These are phyloP conservation scores for Hybognathus amarus DNA, from an alignment of 2,797 vertebrate genomes.

Conservation along the genomic window DNA sequence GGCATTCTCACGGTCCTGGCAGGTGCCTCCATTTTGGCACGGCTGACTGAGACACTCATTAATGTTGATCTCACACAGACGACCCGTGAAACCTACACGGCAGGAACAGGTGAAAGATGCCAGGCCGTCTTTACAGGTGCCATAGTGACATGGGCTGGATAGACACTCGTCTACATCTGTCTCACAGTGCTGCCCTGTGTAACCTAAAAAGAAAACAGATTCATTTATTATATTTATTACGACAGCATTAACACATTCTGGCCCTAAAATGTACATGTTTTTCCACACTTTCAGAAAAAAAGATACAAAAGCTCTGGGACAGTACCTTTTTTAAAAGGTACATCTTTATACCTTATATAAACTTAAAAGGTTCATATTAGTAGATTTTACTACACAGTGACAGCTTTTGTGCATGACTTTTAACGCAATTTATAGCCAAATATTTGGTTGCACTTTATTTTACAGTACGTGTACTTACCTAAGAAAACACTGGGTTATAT, in stretches of 20 bases:
- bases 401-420: background rate
- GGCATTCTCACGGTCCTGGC: constrained; percentile 87
- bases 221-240: background rate
- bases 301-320: background rate
- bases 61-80: constrained; percentile 93
- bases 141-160: constrained; percentile 92
- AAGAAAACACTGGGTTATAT: no score
- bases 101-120: constrained; percentile 91
- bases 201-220: constrained; percentile 78
- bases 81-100: constrained; percentile 87
- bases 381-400: background rate
- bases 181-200: constrained; percentile 88
- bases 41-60: constrained; percentile 96
- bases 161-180: constrained; percentile 88
- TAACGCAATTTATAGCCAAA: background rate
- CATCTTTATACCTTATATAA: background rate
- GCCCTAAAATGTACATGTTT: background rate
- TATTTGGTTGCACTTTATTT: no score
- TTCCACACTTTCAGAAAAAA: background rate
- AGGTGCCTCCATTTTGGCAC: constrained; percentile 91
- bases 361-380: background rate
- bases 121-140: constrained; percentile 87
- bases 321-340: background rate
- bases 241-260: background rate
- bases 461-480: no score